A percentile compares a stretch with the other conserved stretches of the same genome.
Evolutionary conservation across 2,797 vertebrate species (phyloP).

Genomic region (Helostoma temminkii): DNA sequence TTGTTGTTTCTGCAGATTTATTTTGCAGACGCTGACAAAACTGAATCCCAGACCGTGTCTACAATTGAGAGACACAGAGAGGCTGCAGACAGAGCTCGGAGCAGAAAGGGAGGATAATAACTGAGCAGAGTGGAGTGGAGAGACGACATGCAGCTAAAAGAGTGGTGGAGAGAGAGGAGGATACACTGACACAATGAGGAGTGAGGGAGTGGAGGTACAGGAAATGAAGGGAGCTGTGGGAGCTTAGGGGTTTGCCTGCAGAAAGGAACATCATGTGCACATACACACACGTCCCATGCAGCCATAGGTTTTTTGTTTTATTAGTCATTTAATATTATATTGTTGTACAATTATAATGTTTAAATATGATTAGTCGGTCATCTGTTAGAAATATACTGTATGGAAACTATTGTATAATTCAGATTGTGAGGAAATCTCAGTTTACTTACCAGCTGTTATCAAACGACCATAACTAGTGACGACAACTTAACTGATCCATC

Average conservation of each 20-base stretch:
- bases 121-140: not conserved
- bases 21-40: slow-evolving; percentile 46
- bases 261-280: slow-evolving; percentile 5
- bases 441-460: no score
- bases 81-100: slow-evolving; percentile 22
- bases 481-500: no score
- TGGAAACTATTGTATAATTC: no score
- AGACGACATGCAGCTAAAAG: not conserved
- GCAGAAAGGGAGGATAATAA: not conserved
- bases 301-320: not conserved
- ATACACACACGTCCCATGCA: not conserved
- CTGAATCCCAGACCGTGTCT: slow-evolving; percentile 24
- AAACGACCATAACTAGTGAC: no score
- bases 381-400: no score
- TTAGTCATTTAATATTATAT: no score
- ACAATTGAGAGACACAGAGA: slow-evolving; percentile 1
- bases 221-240: not conserved
- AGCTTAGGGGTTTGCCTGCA: slow-evolving; percentile 10
- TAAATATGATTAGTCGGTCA: no score
- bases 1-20: slow-evolving; percentile 1
- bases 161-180: slow-evolving; percentile 1
- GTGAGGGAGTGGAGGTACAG: not conserved
- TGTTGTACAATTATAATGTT: no score
- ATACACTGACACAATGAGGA: slow-evolving; percentile 2
- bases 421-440: no score